Conservation (phyloP, 2,888 invertebrate genomes). For the Luperina testacea region DNA sequence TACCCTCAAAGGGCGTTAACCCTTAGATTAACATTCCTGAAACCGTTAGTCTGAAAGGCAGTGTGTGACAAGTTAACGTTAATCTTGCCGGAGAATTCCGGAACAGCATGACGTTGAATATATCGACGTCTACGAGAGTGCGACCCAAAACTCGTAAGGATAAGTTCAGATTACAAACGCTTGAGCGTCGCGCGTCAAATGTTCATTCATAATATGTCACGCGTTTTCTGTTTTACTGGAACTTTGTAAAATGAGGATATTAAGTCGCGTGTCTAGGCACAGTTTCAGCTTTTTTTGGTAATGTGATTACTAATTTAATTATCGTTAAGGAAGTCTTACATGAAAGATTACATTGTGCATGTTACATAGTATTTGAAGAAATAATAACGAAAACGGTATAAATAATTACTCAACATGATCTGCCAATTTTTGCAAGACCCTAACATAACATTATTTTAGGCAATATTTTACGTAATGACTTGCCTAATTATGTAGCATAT, state of each 20-base stretch:
- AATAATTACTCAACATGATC: constrained; percentile 6
- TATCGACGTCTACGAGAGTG: constrained; percentile 35
- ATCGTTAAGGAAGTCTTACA: constrained; percentile 1
- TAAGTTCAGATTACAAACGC: constrained; percentile 43
- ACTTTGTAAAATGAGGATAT: background rate
- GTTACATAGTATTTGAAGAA: constrained; percentile 8
- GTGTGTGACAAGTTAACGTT: constrained; percentile 48
- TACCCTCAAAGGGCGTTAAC: constrained; percentile 13
- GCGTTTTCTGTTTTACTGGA: constrained; percentile 6
- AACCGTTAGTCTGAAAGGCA: constrained; percentile 34
- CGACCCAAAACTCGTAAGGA: constrained; percentile 34
- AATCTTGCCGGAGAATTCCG: constrained; percentile 51
- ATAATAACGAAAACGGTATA: background rate
- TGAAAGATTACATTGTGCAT: background rate
- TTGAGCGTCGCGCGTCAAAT: constrained; percentile 6
- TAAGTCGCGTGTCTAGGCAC: too few relatives aligned
- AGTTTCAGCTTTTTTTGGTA: background rate
- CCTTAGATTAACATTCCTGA: constrained; percentile 50
- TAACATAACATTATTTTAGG: background rate
- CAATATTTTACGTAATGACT: constrained; percentile 14
- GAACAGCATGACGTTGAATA: constrained; percentile 40
- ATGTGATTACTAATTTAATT: background rate
- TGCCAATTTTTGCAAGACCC: constrained; percentile 6
- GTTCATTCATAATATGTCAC: constrained; percentile 20
- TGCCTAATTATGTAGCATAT: background rate